A percentile compares a stretch with the other conserved stretches of the same genome.
Evolutionary conservation across 2,113 vertebrate species (phyloP).

Genomic region (Oncorhynchus tshawytscha): DNA sequence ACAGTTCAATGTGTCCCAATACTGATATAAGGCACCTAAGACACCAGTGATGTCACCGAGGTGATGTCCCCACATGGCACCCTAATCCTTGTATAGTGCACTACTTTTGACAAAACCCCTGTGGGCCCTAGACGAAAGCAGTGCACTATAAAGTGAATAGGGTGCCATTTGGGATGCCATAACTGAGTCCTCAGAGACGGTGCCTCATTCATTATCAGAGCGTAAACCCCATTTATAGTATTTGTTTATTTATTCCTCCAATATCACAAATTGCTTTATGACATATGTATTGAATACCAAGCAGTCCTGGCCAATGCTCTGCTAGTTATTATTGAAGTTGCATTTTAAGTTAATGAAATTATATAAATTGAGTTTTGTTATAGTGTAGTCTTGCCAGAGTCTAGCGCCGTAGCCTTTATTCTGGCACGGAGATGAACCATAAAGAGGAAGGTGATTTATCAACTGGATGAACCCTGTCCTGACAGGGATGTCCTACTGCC

Average conservation of each 20-base stretch:
- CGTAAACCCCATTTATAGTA: not conserved
- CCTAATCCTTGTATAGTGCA: too few relatives aligned
- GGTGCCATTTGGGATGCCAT: not conserved
- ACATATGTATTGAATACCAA: not conserved
- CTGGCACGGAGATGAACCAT: slow-evolving; percentile 19
- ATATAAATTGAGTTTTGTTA: slow-evolving; percentile 24
- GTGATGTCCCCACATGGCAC: too few relatives aligned
- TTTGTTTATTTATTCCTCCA: slow-evolving; percentile 11
- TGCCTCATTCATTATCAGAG: not conserved
- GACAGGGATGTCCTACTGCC: not conserved
- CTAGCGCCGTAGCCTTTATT: slow-evolving; percentile 19
- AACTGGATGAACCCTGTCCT: not conserved
- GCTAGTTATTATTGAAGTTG: slow-evolving; percentile 16
- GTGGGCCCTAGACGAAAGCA: too few relatives aligned
- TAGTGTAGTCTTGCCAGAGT: slow-evolving; percentile 25
- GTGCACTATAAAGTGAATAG: too few relatives aligned
- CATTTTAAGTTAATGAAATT: slow-evolving; percentile 30
- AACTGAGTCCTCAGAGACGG: not conserved
- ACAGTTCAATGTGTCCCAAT: not conserved
- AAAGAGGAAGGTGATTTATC: slow-evolving; percentile 24
- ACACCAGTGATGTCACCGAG: not conserved
- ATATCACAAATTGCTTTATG: slow-evolving; percentile 5
- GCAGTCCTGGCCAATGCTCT: slow-evolving; percentile 2
- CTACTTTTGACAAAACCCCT: not conserved
- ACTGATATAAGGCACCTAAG: not conserved